Evolutionary conservation across 2,888 invertebrate genomes (phyloP).

Genomic region (Euphydryas editha): DNA sequence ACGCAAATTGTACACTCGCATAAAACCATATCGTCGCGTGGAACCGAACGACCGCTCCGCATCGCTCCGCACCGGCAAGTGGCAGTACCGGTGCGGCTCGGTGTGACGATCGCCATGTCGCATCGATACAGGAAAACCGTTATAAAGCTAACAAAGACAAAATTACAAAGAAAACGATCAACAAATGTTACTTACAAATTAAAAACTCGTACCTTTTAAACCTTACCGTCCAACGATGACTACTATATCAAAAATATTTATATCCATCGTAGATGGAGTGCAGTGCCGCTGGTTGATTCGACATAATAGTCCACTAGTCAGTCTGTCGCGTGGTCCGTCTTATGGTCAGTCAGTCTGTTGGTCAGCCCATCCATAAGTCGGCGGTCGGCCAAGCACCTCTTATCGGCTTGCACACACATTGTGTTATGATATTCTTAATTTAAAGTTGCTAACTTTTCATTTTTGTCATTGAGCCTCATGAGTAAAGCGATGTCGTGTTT

Average conservation of each 20-base stretch:
- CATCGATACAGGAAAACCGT: conserved; percentile 72
- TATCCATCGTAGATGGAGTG: conserved; percentile 34
- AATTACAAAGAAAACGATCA: conserved; percentile 81
- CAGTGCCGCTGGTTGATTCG: conserved; percentile 21
- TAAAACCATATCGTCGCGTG: conserved; percentile 56
- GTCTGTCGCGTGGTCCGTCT: conserved; percentile 21
- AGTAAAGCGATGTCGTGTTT: conserved; percentile 65
- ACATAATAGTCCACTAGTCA: conserved; percentile 23
- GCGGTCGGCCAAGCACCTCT: conserved; percentile 29
- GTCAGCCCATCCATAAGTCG: conserved; percentile 17
- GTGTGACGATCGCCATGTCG: conserved; percentile 38
- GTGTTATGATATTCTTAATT: conserved; percentile 52
- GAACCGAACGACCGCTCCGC: conserved; percentile 55
- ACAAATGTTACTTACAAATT: conserved; percentile 82
- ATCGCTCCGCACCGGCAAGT: conserved; percentile 60
- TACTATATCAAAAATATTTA: conserved; percentile 66
- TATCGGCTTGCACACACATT: conserved; percentile 34
- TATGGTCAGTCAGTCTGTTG: conserved; percentile 26
- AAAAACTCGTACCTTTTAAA: conserved; percentile 75
- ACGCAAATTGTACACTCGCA: conserved; percentile 76
- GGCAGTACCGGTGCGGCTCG: conserved; percentile 45
- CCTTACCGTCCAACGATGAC: conserved; percentile 77
- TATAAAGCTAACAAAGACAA: conserved; percentile 81
- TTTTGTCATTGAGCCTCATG: conserved; percentile 67
- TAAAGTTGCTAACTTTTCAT: conserved; percentile 63